Evolutionary conservation across 2,888 invertebrate genomes (phyloP), one percentile per base, ranked within the genome.

Genomic region (Pachydiplax longipennis): DNA sequence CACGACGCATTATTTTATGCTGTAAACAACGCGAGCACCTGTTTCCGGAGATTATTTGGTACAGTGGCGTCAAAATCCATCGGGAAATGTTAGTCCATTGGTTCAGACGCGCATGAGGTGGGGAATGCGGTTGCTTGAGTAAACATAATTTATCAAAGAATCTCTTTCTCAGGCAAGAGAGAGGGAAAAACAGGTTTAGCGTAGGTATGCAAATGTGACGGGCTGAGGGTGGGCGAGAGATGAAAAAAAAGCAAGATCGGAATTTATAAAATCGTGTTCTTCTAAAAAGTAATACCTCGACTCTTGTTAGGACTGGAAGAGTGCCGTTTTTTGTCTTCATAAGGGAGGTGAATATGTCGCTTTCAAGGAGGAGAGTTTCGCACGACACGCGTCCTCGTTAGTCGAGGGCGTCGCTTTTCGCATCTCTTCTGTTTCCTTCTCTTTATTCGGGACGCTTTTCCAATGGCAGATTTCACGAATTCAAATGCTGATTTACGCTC

Each of bases 91-190:
- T 18, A 18, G 31, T 31, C 25, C 25, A 12, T 25, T 65, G n/a
- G 25, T 25, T 18, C 22, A 25, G 73, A 31, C 73, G 73, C 12
- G 73, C 31, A 73, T 73, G 73, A 73, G 73, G 73, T 31, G 73
- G n/a, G 73, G 73, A 73, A 73, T 73, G 73, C 15, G 73, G 73
- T 73, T 31, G 31, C 73, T 73, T 73, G 73, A 73, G 73, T 73
- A 73, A 73, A 73, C 73, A 73, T 73, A 73, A 73, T 73, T 73
- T 73, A 73, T 73, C 73, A 73, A 73, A 73, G 73, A 73, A 73
- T 73, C 73, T 73, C 73, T 73, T 73, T 73, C 73, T 25, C 73
- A 13, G 73, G 12, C 53, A 53, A 53, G 53, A 31, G 73, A 73
- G 73, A 73, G 73, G 73, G 73, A 73, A 73, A 73, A 73, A 73